phyloP scores from a whole-genome alignment of 2,888 invertebrate species.

The Rhyacophila evoluta region DNA sequence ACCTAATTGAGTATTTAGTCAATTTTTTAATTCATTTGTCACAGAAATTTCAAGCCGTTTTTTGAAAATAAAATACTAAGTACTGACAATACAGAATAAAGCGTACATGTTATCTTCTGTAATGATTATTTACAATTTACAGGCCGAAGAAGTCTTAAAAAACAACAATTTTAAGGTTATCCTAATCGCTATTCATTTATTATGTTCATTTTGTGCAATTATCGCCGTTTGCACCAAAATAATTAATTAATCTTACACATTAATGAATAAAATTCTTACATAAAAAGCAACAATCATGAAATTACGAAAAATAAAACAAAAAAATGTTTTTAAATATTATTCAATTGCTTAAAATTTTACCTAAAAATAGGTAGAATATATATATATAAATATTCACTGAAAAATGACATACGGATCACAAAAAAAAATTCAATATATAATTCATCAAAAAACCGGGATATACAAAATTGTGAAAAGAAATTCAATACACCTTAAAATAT shows the following conservation, averaged over 20 bases:
- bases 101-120: slow-evolving; percentile 51
- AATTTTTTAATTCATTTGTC: slow-evolving; percentile 44
- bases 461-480: slow-evolving; percentile 33
- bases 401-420: neutral
- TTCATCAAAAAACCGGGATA: slow-evolving; percentile 8
- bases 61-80: slow-evolving; percentile 52
- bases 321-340: slow-evolving; percentile 30
- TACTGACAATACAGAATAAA: slow-evolving; percentile 55
- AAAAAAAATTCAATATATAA: neutral
- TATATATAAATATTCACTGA: neutral
- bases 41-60: slow-evolving; percentile 45
- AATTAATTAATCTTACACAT: slow-evolving; percentile 38
- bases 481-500: slow-evolving; percentile 45
- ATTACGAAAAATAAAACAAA: slow-evolving; percentile 26
- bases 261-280: slow-evolving; percentile 44
- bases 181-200: slow-evolving; percentile 25
- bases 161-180: slow-evolving; percentile 32
- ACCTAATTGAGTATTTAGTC: slow-evolving; percentile 46
- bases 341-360: slow-evolving; percentile 27
- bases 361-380: slow-evolving; percentile 33
- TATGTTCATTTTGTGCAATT: slow-evolving; percentile 47
- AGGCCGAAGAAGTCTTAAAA: slow-evolving; percentile 51
- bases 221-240: slow-evolving; percentile 45
- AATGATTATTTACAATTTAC: slow-evolving; percentile 55
- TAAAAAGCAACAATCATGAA: slow-evolving; percentile 47